Base-by-base conservation (phyloP, 1,140 invertebrate genomes). In the Orchesella cincta region DNA sequence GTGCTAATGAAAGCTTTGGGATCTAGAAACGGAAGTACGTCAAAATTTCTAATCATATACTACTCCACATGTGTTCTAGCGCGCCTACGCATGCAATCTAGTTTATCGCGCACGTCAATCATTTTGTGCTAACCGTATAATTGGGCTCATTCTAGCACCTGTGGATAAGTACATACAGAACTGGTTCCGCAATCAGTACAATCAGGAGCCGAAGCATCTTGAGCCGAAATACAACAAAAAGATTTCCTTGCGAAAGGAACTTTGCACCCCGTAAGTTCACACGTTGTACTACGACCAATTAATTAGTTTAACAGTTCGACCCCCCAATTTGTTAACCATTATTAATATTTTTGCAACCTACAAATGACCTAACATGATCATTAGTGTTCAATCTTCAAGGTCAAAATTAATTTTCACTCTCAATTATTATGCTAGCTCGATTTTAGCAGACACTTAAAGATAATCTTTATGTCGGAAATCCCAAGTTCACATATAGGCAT, bases 161-260 rank as follows among this genome's bases (percentile, higher is more conserved):
- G 62, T 31, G 23, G 26, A 3, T 5, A 31, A 29, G 2, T 67
- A 67, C 31, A 67, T 57, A 18, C 8, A 57, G 26, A 57, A 57
- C 54, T 57, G 54, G 54, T 57, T 67, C 31, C 62, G 62, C 12
- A 67, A 67, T 67, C 62, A 67, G 26, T 67, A 67, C 62, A 31
- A 67, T 67, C 62, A 67, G 31, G 62, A 67, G n/a, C 23, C 8
- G 2, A 8, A 2, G 8, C 33, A 31, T 67, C 31, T 67, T 2
- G 28, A 67, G 14, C 31, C 23, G n/a, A 67, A 67, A 67, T 67
- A 67, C 31, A 12, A 16, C 31, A 67, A 67, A 67, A 67, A 29
- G 62, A 67, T 67, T 31, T 33, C 23, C 23, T 57, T 57, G 52
- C 52, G 52, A 67, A 67, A 67, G 62, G 62, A 67, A 23, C 14